A percentile compares a stretch with the other conserved stretches of the same genome.
Conservation (phyloP, 2,113 vertebrate species). For the Halichoeres trimaculatus region DNA sequence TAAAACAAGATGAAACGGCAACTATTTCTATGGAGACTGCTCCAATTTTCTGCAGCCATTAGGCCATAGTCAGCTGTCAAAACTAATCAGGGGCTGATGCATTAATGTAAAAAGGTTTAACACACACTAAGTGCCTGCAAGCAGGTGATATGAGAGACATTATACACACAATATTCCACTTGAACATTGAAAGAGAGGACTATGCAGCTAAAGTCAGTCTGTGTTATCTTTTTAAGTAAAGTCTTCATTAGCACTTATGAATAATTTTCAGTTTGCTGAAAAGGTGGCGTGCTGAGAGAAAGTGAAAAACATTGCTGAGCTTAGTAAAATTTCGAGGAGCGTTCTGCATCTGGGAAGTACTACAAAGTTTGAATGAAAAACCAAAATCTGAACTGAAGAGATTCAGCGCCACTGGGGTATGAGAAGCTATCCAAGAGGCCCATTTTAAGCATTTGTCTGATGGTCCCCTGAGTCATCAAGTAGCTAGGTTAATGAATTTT, state of each 20-base stretch:
- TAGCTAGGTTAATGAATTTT: too few relatives aligned
- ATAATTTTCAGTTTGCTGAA: neutral
- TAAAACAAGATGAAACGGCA: neutral
- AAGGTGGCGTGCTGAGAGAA: neutral
- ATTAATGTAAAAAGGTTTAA: conserved; percentile 8
- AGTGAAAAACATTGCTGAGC: neutral
- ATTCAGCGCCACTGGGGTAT: too few relatives aligned
- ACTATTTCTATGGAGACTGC: neutral
- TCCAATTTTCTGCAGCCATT: conserved; percentile 20
- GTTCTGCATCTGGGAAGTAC: too few relatives aligned
- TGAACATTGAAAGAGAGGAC: conserved; percentile 7
- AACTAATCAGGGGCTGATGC: conserved; percentile 26
- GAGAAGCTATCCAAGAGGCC: too few relatives aligned
- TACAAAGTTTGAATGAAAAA: too few relatives aligned
- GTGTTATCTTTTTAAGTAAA: neutral
- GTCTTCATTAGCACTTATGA: neutral
- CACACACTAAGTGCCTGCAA: neutral
- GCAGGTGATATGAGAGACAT: conserved; percentile 9
- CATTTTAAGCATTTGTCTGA: too few relatives aligned
- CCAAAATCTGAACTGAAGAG: too few relatives aligned
- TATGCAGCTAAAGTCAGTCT: neutral
- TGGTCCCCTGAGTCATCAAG: too few relatives aligned
- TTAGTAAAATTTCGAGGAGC: too few relatives aligned
- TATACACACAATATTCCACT: neutral
- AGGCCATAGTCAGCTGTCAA: conserved; percentile 6